Evolutionary conservation across 2,113 vertebrate genomes (phyloP), one percentile per base, ranked within the genome.

Genomic region (Macrotis lagotis): DNA sequence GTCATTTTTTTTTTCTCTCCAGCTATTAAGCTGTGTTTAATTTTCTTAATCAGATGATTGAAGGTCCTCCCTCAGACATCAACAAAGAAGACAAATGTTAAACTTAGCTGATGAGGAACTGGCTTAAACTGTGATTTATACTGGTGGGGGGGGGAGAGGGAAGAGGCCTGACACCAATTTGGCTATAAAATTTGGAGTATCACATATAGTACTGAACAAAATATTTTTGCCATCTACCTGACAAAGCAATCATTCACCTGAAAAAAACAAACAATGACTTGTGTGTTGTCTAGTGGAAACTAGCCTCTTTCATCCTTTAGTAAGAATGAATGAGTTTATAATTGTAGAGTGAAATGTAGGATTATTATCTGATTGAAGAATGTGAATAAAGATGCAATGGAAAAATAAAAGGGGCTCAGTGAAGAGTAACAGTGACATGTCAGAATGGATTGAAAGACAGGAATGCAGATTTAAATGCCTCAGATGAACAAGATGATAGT

Each of bases 1-100:
- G 48, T 37, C 92, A 90, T 16, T 83, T 44, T 94, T n/a, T n/a
- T n/a, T 53, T 94, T 83, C 47, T 94, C 9, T 94, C 51, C 44
- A 10, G 48, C 66, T 83, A 83, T 83, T 83, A 44, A 31, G 28
- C 48, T 88, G 83, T 48, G 8, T 25, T 50, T 90, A 95, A 88
- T 89, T 55, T 94, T 96, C 47, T 89, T 16, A 55, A 12, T 52
- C 37, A 50, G 50, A 48, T 66, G 4, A 50, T 3, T 24, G 47
- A 95, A 6, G 3, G n/a, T 91, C 48, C 26, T 49, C 50, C 66
- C 48, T 52, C 47, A 28, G 93, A 91, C 48, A 59, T 89, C 94
- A 50, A 37, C 14, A 92, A 89, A 94, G 52, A 83, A 53, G 31
- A 44, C 8, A 91, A 22, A n/a, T n/a, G 48, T 49, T 90, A 93